Conservation (phyloP, 2,797 vertebrate genomes). For the Danionella dracula region DNA sequence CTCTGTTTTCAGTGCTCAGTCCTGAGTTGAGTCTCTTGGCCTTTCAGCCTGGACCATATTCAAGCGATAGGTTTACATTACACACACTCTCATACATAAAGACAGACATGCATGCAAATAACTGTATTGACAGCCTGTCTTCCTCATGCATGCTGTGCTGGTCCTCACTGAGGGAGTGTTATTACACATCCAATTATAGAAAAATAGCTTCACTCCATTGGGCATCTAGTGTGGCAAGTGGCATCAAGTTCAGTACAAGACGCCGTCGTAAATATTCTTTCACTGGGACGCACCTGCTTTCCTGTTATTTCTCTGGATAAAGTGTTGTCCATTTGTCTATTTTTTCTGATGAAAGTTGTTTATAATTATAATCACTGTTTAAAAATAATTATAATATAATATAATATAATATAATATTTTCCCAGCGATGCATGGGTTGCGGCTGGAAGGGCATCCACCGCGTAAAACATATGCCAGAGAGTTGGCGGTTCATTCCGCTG, state of each 20-base stretch:
- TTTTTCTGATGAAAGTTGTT: too few species aligned
- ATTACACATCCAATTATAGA: slow-evolving; percentile 48
- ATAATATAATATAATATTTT: too few species aligned
- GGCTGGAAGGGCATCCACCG: too few species aligned
- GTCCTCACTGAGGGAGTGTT: slow-evolving; percentile 37
- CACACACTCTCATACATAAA: slow-evolving; percentile 10
- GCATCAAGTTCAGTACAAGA: background rate
- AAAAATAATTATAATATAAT: too few species aligned
- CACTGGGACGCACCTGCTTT: background rate
- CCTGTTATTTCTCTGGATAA: background rate
- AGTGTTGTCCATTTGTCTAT: background rate
- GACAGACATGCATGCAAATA: background rate
- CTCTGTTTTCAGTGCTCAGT: slow-evolving; percentile 9
- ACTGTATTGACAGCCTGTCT: background rate
- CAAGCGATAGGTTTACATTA: slow-evolving; percentile 37
- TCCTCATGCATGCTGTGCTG: slow-evolving; percentile 35
- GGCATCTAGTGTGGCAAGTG: slow-evolving; percentile 17
- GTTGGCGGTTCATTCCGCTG: too few species aligned
- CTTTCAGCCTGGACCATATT: slow-evolving; percentile 37
- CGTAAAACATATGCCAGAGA: too few species aligned
- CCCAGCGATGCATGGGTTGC: too few species aligned
- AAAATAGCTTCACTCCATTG: slow-evolving; percentile 35
- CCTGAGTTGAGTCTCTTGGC: background rate
- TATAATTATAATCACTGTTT: too few species aligned
- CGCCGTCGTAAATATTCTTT: background rate